Evolutionary conservation across 2,888 invertebrate species (phyloP).

Genomic region (Entomobrya proxima): DNA sequence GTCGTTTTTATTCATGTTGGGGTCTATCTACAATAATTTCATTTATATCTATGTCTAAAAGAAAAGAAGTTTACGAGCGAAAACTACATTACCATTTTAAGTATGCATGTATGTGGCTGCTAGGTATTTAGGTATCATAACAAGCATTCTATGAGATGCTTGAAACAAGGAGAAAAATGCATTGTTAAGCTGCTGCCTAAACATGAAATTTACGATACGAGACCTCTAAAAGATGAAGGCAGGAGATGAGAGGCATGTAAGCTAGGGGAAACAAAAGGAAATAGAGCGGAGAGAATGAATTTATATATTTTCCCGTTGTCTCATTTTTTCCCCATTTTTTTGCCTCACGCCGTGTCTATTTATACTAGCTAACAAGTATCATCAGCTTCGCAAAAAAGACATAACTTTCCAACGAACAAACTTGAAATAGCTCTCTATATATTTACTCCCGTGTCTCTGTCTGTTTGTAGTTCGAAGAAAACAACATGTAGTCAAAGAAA

Average conservation of each 20-base stretch:
- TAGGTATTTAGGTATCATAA: constrained; percentile 20
- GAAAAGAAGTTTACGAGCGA: neutral
- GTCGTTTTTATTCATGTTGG: neutral
- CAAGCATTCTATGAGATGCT: neutral
- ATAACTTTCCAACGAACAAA: constrained; percentile 20
- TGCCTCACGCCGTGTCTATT: neutral
- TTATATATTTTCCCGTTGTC: constrained; percentile 48
- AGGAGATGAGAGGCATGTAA: constrained; percentile 13
- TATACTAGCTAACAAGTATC: constrained; percentile 24
- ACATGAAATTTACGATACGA: neutral
- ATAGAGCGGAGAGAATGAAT: constrained; percentile 65
- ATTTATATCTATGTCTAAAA: neutral
- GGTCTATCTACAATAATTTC: too few species aligned
- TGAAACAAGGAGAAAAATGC: constrained; percentile 54
- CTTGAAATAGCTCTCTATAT: constrained; percentile 23
- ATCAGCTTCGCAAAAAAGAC: neutral
- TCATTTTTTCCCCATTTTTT: constrained; percentile 33
- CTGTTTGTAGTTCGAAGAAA: neutral
- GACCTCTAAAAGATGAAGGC: neutral
- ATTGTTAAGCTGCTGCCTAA: constrained; percentile 51
- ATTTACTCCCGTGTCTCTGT: neutral
- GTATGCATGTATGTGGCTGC: neutral
- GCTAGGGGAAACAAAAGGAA: constrained; percentile 43
- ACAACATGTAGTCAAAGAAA: neutral
- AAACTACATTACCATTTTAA: too few species aligned